Percentiles rank a stretch among this genome's conserved stretches.
Evolutionary conservation across 2,797 vertebrate species (phyloP).

Genomic region (Calcarius lapponicus): DNA sequence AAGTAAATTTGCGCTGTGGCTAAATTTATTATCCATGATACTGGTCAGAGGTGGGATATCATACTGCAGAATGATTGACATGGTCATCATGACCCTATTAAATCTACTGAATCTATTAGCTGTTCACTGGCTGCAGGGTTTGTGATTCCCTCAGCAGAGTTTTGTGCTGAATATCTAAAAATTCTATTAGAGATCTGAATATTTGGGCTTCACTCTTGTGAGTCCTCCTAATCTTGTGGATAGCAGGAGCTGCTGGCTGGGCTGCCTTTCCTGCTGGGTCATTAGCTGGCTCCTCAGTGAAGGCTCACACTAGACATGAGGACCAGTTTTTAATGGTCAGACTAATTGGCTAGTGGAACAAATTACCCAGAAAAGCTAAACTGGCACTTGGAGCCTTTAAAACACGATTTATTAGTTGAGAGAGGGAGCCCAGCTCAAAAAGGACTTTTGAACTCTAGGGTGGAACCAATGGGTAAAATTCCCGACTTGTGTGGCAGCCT

Average conservation of each 20-base stretch:
- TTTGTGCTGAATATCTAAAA: neutral
- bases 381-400: neutral
- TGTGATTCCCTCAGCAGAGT: neutral
- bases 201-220: neutral
- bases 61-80: neutral
- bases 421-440: neutral
- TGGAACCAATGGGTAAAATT: neutral
- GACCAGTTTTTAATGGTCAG: neutral
- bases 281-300: neutral
- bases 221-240: neutral
- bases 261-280: neutral
- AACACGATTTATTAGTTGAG: neutral
- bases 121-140: neutral
- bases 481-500: fast-evolving
- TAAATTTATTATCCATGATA: neutral
- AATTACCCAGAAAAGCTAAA: neutral
- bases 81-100: neutral
- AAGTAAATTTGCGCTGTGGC: neutral
- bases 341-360: neutral
- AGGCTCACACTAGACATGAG: neutral
- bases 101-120: neutral
- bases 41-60: neutral
- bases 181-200: neutral
- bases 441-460: neutral
- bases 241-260: neutral